Base-by-base conservation (phyloP, 2,797 vertebrate genomes). In the Aulostomus chinensis region DNA sequence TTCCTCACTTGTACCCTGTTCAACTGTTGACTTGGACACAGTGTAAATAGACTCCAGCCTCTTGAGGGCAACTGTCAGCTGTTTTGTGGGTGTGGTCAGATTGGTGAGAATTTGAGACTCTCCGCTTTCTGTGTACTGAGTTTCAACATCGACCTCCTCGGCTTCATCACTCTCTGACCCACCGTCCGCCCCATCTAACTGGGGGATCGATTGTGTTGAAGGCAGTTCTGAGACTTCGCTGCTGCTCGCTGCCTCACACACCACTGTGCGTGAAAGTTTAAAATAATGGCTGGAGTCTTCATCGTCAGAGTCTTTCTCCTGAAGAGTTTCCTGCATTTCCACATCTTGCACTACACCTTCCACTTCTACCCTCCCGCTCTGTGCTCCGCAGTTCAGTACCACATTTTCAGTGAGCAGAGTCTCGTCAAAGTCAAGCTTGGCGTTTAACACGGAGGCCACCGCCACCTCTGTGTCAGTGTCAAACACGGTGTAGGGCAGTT, bases 151-250 rank as follows among this genome's bases (percentile, higher is more conserved):
- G 0, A 34, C 46, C 1, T 9, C 58, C 0, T 92, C 93, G 1
- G 68, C 81, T 15, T 74, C 75, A 28, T 95, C 94, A 0, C 92
- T 94, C 65, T 96, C 95, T 0, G 93, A 94, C 48, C 92, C 92
- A 0, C 94, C 92, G 1, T 96, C 94, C 0, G 93, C 93, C 2
- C 95, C 95, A 0, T 96, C 95, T 56, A 96, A 74, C 74, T 96
- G 94, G 1, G 92, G 84, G 37, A 96, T 96, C 0, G 90, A 87
- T 30, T 68, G 85, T 3, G 89, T 42, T 18, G 85, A 60, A 7
- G 79, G 56, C 17, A 73, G 69, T 29, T 48, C 66, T 0, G 80
- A 24, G 4, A 72, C 10, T 1, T 74, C 68, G 0, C 85, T 68
- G 49, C 84, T 70, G 25, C 81, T 69, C 0, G 76, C 58, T 5